A percentile compares a stretch with the other conserved stretches of the same genome.
phyloP scores from a whole-genome alignment of 2,797 vertebrate species.

The Choloepus didactylus region DNA sequence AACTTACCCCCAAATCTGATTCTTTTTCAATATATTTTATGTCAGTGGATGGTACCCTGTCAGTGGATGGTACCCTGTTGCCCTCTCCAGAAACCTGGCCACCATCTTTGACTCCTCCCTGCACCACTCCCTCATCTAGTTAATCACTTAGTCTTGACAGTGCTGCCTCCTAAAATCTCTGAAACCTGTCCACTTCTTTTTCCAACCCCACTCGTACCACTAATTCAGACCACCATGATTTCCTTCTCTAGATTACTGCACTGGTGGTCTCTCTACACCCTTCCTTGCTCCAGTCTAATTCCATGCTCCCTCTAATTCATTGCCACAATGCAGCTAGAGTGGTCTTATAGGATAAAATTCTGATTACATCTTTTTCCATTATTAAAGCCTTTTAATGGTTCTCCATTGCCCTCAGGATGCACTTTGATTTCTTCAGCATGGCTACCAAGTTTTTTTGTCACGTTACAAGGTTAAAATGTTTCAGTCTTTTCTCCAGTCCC shows the following conservation, averaged over 20 bases:
- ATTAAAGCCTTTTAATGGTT: not conserved
- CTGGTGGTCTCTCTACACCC: not conserved
- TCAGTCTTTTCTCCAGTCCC: not conserved
- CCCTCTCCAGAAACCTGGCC: not conserved
- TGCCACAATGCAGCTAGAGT: not conserved
- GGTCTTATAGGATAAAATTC: not conserved
- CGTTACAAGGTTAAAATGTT: not conserved
- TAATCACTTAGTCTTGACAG: not conserved
- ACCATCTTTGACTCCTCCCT: not conserved
- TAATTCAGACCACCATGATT: not conserved
- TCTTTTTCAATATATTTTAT: not conserved
- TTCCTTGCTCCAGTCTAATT: not conserved
- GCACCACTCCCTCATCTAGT: not conserved
- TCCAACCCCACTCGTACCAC: not conserved
- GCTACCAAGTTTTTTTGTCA: not conserved
- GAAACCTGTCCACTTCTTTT: not conserved
- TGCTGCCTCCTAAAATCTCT: not conserved
- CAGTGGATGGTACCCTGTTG: not conserved
- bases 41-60: not conserved
- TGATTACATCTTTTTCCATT: not conserved
- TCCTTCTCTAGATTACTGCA: not conserved
- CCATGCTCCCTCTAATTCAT: not conserved
- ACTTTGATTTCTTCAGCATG: not conserved
- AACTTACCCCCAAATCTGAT: not conserved
- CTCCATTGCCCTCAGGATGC: not conserved